Evolutionary conservation across 2,888 invertebrate species (phyloP).

Genomic region (Ariolimax columbianus): DNA sequence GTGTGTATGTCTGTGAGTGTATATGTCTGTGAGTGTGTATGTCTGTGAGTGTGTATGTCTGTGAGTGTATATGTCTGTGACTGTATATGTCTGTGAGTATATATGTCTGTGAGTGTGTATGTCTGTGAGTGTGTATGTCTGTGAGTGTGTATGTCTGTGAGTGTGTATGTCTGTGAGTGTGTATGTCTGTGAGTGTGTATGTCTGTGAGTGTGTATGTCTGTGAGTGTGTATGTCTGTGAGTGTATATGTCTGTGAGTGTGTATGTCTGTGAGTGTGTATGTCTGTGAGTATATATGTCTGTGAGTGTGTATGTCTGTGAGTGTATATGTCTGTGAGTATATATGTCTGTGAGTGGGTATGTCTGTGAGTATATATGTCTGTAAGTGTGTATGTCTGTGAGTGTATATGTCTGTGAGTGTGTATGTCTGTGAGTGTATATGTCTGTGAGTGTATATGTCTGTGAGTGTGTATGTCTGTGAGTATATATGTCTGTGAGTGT

Average conservation of each 20-base stretch:
- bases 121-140: neutral
- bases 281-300: neutral
- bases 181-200: neutral
- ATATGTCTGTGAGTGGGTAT: neutral
- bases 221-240: neutral
- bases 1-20: neutral
- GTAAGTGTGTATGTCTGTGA: neutral
- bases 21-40: neutral
- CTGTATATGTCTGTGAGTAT: neutral
- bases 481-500: too few relatives aligned
- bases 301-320: neutral
- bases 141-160: neutral
- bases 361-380: neutral
- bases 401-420: neutral
- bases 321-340: neutral
- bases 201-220: neutral
- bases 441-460: too few relatives aligned
- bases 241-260: neutral
- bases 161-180: neutral
- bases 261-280: neutral
- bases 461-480: neutral
- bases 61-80: neutral
- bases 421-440: too few relatives aligned
- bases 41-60: neutral
- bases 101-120: neutral